These are phyloP conservation scores for Brachyptera putata DNA, from an alignment of 2,888 invertebrate species.

Conservation along the genomic window DNA sequence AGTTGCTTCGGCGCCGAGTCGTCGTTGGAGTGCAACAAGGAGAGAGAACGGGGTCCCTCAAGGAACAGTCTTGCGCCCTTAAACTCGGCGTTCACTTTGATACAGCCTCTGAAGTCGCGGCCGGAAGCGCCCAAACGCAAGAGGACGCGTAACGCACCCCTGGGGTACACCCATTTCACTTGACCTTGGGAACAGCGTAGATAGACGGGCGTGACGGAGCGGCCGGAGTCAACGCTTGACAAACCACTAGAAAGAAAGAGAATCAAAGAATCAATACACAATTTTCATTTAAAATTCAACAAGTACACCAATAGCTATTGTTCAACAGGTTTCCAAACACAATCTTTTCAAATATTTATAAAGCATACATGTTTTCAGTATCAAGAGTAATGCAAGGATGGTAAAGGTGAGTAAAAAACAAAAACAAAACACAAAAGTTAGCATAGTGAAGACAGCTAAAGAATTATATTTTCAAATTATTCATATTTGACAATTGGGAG, in stretches of 20 bases:
- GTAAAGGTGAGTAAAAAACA: too few species aligned
- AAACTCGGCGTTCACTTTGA: constrained; percentile 50
- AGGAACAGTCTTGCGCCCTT: constrained; percentile 55
- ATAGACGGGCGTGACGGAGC: constrained; percentile 72
- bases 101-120: constrained; percentile 65
- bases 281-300: too few species aligned
- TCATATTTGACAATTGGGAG: too few species aligned
- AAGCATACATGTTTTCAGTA: too few species aligned
- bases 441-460: too few species aligned
- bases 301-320: too few species aligned
- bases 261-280: too few species aligned
- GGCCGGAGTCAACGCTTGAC: constrained; percentile 46
- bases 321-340: too few species aligned
- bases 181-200: constrained; percentile 67
- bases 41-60: constrained; percentile 57
- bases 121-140: constrained; percentile 56
- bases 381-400: too few species aligned
- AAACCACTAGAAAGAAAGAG: constrained; percentile 53
- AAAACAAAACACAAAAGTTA: too few species aligned
- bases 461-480: too few species aligned
- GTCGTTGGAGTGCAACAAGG: constrained; percentile 55
- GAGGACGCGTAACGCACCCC: constrained; percentile 65
- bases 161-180: constrained; percentile 71
- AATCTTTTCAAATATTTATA: too few species aligned
- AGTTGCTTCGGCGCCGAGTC: constrained; percentile 43